Base-by-base conservation (phyloP, 1,140 invertebrate species). In the Periplaneta americana region DNA sequence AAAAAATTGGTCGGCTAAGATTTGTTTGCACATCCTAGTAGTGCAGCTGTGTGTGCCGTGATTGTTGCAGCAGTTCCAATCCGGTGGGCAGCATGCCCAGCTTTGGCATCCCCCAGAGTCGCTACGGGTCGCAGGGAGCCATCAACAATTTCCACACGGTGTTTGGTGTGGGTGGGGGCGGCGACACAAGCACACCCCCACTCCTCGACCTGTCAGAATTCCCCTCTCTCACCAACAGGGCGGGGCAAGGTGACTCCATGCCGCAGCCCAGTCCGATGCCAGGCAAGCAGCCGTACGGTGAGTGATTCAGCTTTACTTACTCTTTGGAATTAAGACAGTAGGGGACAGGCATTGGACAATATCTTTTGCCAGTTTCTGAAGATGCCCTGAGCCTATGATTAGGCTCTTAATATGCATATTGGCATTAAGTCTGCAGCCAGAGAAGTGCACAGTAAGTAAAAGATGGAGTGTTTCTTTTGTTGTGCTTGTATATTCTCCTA, bases 121-220 rank as follows among this genome's bases (percentile, higher is more conserved):
- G 83, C 85, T 93, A 93, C 88, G 92, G 92, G 88, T 92, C 92
- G 88, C 91, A 91, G 89, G 88, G 88, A 86, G 89, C 89, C 85
- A 90, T 92, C 85, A 92, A 90, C 86, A 92, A 90, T 88, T 93
- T 93, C 89, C 94, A 95, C 88, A 94, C 93, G 86, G 94, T 95
- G 88, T 96, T 96, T 87, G 92, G 92, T 84, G 87, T 87, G 83
- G 88, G 87, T 82, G 90, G 89, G 34, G 89, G 88, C 82, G 94
- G 91, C 79, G 94, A 94, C 85, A 92, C 92, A 85, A 93, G 92
- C 86, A 95, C 94, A 86, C 95, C 95, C 75, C 94, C 95, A 82
- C 90, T 96, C 81, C 90, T 97, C 84, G 96, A 97, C 90, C 92
- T 96, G 80, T 96, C 95, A 84, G 96, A 97, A 88, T 97, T 97